Base-by-base conservation (phyloP, 2,888 invertebrate species). In the Leptinotarsa rubiginosa region DNA sequence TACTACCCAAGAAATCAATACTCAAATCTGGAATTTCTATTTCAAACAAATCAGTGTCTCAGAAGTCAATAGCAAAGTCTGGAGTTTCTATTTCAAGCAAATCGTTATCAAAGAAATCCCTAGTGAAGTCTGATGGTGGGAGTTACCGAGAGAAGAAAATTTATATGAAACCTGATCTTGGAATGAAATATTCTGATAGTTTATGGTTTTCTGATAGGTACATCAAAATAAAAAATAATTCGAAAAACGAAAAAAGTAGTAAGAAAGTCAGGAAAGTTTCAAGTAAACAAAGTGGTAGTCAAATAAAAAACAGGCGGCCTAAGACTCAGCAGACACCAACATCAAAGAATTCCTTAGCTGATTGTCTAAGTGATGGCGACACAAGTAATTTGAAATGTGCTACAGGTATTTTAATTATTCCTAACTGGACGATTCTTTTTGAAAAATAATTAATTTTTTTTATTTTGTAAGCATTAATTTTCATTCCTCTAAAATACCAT, bases 171-270 rank as follows among this genome's bases (percentile, higher is more conserved):
- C 59, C 67, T 41, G 69, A 75, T 56, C 65, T 75, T 25, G 56
- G 64, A 22, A 75, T 75, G 49, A 84, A 81, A 73, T 85, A 83
- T 69, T 69, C 80, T 7, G 79, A 83, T 66, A 85, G 84, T 70
- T 76, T 85, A 69, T 85, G 83, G 83, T 84, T 85, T 72, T 78
- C 80, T 13, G 77, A 79, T 56, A 81, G 78, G 64, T 67, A 74
- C 13, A 64, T 59, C 52, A 73, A 70, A 67, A 2, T 20, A 7
- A 13, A 67, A 62, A 52, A 59, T 68, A 41, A 65, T 15, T 56
- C 13, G 54, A 41, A 67, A 77, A 73, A 68, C 64, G 66, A 65
- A 74, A 65, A 50, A 69, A 64, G 64, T 50, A 77, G 62, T 59
- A 70, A 20, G 54, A 72, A 69, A 69, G 70, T 52, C 59, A 15